Conservation (phyloP, 2,888 invertebrate species). For the Synergus itoensis region DNA sequence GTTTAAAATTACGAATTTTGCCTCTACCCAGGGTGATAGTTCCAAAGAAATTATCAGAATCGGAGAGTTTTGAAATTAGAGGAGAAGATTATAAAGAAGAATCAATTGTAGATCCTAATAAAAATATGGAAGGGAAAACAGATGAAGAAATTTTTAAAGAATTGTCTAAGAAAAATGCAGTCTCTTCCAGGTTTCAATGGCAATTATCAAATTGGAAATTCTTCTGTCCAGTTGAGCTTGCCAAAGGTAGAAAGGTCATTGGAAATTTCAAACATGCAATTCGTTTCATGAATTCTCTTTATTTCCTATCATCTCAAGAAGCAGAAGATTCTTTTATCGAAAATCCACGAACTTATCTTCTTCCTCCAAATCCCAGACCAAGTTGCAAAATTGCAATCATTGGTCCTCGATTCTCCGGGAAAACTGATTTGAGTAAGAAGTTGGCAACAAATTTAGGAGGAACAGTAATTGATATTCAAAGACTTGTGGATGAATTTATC, state of each 20-base stretch:
- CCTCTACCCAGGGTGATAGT: conserved; percentile 72
- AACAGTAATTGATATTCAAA: conserved; percentile 76
- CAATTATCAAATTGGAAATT: conserved; percentile 81
- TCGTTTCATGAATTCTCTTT: conserved; percentile 82
- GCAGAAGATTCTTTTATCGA: conserved; percentile 80
- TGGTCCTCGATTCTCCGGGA: conserved; percentile 82
- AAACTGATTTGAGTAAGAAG: conserved; percentile 80
- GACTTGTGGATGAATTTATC: conserved; percentile 56
- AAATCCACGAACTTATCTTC: conserved; percentile 83
- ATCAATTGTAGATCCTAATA: conserved; percentile 58
- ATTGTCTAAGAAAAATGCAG: conserved; percentile 57
- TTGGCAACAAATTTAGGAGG: conserved; percentile 80
- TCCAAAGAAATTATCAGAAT: conserved; percentile 68
- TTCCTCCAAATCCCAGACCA: conserved; percentile 81
- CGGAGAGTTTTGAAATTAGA: conserved; percentile 45
- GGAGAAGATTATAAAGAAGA: conserved; percentile 58
- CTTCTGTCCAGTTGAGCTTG: conserved; percentile 83
- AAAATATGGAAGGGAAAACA: conserved; percentile 60
- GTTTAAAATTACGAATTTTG: conserved; percentile 76
- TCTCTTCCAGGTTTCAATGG: conserved; percentile 76
- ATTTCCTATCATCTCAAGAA: conserved; percentile 80
- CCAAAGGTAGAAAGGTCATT: conserved; percentile 78
- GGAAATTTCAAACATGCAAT: conserved; percentile 81
- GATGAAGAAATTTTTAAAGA: conserved; percentile 65
- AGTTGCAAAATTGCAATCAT: conserved; percentile 81